phyloP scores from a whole-genome alignment of 2,113 vertebrate genomes.

The Lophius piscatorius region DNA sequence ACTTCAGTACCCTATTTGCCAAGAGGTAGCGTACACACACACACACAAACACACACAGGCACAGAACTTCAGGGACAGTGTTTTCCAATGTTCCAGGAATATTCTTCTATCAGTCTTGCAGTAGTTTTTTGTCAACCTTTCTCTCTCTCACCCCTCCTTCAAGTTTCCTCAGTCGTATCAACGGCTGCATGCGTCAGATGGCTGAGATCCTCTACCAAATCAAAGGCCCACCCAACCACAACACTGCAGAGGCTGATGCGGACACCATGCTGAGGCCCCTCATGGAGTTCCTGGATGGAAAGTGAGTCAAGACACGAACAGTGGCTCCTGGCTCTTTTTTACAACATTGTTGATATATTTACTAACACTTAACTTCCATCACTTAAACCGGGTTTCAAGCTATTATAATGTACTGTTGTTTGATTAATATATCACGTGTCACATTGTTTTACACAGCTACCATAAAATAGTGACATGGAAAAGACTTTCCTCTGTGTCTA shows the following conservation, averaged over 20 bases:
- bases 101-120: neutral
- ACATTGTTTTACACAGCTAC: no score
- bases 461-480: no score
- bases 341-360: no score
- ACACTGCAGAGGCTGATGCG: conserved; percentile 90
- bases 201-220: conserved; percentile 92
- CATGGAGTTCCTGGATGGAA: conserved; percentile 97
- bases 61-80: neutral
- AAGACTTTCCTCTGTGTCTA: no score
- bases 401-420: no score
- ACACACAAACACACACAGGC: conserved; percentile 7
- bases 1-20: conserved; percentile 91
- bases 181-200: conserved; percentile 92
- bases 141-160: neutral
- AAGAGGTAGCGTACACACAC: conserved; percentile 86
- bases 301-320: conserved; percentile 80
- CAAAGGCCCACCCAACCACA: conserved; percentile 90
- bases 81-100: neutral
- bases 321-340: neutral
- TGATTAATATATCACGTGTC: no score
- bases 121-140: neutral
- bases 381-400: no score
- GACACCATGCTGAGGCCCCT: conserved; percentile 90
- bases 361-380: no score
- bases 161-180: conserved; percentile 91